Evolutionary conservation across 2,888 invertebrate species (phyloP).

Genomic region (Pomacea canaliculata): DNA sequence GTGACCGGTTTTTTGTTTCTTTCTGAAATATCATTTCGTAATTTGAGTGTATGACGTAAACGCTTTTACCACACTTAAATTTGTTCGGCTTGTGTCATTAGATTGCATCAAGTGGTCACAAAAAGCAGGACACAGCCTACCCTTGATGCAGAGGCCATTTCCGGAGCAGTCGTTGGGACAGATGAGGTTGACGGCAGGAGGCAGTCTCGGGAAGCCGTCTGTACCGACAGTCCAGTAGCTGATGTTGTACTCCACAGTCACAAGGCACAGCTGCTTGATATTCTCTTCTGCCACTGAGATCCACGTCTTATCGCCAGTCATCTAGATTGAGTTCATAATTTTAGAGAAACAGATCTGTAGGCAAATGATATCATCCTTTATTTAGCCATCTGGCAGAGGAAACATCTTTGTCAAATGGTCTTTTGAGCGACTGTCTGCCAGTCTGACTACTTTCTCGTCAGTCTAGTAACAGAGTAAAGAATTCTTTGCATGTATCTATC

Average conservation of each 20-base stretch:
- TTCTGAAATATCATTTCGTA: no score
- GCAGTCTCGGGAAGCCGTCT: slow-evolving; percentile 24
- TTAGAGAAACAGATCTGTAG: no score
- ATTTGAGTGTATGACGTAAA: no score
- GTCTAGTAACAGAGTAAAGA: not conserved
- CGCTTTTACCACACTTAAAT: no score
- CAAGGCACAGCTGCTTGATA: slow-evolving; percentile 39
- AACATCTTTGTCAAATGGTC: no score
- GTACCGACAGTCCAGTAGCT: slow-evolving; percentile 33
- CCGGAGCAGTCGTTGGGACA: slow-evolving; percentile 47
- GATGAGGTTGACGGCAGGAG: slow-evolving; percentile 32
- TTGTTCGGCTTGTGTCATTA: no score
- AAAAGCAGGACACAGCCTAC: slow-evolving; percentile 28
- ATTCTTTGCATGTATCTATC: not conserved
- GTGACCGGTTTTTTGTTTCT: no score
- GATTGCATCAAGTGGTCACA: no score
- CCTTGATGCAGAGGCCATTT: slow-evolving; percentile 41
- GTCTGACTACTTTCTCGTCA: no score
- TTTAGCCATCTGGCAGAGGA: no score
- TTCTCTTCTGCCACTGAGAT: slow-evolving; percentile 36
- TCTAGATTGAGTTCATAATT: slow-evolving; percentile 17
- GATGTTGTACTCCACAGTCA: slow-evolving; percentile 30
- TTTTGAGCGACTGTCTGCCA: no score
- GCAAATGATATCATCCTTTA: no score
- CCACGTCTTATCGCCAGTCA: slow-evolving; percentile 38